Conservation (phyloP, 2,113 vertebrate species). For the Gavia stellata region DNA sequence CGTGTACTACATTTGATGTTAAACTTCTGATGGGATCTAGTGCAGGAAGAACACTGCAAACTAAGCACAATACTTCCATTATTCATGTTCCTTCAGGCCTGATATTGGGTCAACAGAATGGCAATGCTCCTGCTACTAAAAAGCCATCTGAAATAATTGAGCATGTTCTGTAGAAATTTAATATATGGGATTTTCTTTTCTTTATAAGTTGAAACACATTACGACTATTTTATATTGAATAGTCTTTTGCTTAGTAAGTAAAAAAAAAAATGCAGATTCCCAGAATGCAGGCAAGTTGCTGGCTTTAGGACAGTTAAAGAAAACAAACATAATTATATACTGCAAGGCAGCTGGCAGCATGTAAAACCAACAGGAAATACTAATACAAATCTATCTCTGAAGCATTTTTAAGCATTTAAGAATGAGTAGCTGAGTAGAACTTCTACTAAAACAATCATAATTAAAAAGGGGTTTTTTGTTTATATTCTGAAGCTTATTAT, state of each 20-base stretch:
- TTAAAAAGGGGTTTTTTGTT: not conserved
- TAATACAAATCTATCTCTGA: not conserved
- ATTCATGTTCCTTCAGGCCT: slow-evolving; percentile 33
- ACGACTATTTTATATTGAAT: not conserved
- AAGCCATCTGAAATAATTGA: not conserved
- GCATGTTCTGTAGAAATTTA: not conserved
- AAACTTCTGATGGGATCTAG: not conserved
- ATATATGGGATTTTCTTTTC: not conserved
- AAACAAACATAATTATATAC: not conserved
- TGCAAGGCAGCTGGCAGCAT: not conserved
- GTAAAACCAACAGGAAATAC: not conserved
- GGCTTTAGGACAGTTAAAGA: not conserved
- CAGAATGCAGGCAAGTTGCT: not conserved
- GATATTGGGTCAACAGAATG: slow-evolving; percentile 51
- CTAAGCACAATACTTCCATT: slow-evolving; percentile 52
- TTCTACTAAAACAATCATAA: not conserved
- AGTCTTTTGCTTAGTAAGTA: not conserved
- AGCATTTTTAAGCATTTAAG: not conserved
- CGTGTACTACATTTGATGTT: not conserved
- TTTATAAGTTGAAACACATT: not conserved
- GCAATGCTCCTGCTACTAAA: not conserved
- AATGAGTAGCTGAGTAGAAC: not conserved
- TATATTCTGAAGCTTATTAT: not conserved
- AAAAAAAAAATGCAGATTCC: not conserved
- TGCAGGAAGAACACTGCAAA: not conserved